Conservation (phyloP, 2,888 invertebrate genomes). For the Desoria tigrina region DNA sequence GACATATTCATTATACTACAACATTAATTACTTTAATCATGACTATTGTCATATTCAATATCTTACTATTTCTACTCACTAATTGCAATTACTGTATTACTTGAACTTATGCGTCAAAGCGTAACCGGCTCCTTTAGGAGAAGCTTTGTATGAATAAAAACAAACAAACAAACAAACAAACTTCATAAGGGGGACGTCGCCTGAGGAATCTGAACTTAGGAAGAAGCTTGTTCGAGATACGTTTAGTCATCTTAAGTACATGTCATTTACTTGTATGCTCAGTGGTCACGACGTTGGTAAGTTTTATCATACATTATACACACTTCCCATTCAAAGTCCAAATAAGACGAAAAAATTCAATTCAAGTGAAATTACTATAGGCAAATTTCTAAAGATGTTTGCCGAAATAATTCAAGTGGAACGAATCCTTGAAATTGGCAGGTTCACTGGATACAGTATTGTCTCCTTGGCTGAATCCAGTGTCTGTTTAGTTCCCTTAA, state of each 20-base stretch:
- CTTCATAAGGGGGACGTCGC: slow-evolving; percentile 27
- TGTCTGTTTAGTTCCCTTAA: slow-evolving; percentile 25
- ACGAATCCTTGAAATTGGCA: slow-evolving; percentile 49
- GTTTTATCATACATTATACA: not conserved
- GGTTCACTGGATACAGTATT: slow-evolving; percentile 48
- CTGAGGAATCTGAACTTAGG: slow-evolving; percentile 35
- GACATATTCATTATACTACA: too few relatives aligned
- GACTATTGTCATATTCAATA: too few relatives aligned
- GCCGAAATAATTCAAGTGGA: slow-evolving; percentile 42
- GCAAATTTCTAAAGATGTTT: slow-evolving; percentile 38
- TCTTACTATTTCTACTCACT: too few relatives aligned
- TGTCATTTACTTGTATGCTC: slow-evolving; percentile 21
- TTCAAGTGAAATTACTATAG: slow-evolving; percentile 18
- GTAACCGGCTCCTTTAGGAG: too few relatives aligned
- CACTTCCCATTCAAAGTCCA: not conserved
- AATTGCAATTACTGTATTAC: too few relatives aligned
- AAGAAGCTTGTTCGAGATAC: slow-evolving; percentile 39
- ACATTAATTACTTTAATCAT: too few relatives aligned
- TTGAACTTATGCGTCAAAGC: too few relatives aligned
- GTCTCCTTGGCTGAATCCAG: slow-evolving; percentile 41
- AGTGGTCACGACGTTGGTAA: slow-evolving; percentile 43
- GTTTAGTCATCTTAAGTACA: slow-evolving; percentile 23
- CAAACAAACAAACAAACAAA: too few relatives aligned
- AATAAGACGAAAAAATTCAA: not conserved
- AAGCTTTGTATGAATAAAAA: too few relatives aligned